phyloP scores from a whole-genome alignment of 2,888 invertebrate species.

The Petrolisthes cinctipes region DNA sequence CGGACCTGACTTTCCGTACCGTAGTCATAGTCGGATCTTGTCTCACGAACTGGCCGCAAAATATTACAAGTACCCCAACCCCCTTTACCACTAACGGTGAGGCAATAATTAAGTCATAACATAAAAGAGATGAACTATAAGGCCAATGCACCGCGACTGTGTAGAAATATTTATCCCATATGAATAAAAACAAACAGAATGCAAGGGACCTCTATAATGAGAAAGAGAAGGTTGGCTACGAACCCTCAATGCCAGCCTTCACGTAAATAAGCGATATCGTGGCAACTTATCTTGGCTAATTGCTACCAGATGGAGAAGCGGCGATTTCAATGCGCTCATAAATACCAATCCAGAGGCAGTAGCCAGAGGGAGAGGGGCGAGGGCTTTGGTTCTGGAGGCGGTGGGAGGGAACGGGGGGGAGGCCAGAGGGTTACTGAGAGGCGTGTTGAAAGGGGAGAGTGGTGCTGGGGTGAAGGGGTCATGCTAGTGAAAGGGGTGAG shows the following conservation, averaged over 20 bases:
- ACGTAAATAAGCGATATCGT: slow-evolving; percentile 44
- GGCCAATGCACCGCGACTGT: slow-evolving; percentile 8
- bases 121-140: slow-evolving; percentile 38
- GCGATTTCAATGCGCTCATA: slow-evolving; percentile 55
- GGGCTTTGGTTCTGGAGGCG: no score
- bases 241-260: slow-evolving; percentile 37
- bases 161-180: no score
- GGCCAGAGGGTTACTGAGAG: background rate
- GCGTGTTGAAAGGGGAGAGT: background rate
- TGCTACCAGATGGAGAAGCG: slow-evolving; percentile 39
- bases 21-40: no score
- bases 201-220: background rate
- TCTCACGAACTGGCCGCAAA: no score
- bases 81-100: no score
- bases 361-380: slow-evolving; percentile 17
- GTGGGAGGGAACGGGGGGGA: background rate
- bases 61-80: no score
- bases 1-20: no score
- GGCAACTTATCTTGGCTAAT: slow-evolving; percentile 45
- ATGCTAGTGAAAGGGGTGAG: background rate
- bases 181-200: no score
- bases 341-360: slow-evolving; percentile 34
- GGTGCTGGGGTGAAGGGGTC: background rate
- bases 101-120: slow-evolving; percentile 48
- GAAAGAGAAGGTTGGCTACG: slow-evolving; percentile 32